Conservation (phyloP, 2,797 vertebrate genomes). For the Cryptoprocta ferox region DNA sequence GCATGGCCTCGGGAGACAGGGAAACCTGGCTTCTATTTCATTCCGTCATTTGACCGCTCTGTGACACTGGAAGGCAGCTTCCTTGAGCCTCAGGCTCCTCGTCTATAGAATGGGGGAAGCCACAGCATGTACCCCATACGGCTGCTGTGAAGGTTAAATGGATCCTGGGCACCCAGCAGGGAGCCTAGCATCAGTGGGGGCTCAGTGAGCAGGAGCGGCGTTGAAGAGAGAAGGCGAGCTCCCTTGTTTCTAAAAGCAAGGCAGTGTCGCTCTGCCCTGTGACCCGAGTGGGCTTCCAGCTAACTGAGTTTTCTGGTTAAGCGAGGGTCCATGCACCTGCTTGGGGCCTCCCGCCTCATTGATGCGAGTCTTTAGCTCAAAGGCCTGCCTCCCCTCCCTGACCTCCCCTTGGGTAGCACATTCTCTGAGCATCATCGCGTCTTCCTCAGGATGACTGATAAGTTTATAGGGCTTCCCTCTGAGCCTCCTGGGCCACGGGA, state of each 20-base stretch:
- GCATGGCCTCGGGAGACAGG: neutral
- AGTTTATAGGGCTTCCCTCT: neutral
- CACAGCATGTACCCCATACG: rapidly evolving
- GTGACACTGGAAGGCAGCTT: neutral
- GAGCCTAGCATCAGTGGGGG: neutral
- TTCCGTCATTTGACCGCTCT: neutral
- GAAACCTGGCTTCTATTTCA: neutral
- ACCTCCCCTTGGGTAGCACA: rapidly evolving
- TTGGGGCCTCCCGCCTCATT: neutral
- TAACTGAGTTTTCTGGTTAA: neutral
- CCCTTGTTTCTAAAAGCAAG: neutral
- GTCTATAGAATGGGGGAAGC: neutral
- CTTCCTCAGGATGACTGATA: neutral
- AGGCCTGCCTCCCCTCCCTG: neutral
- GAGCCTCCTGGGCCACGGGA: too few relatives aligned
- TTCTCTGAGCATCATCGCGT: neutral
- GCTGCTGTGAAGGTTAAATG: neutral
- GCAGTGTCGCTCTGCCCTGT: neutral
- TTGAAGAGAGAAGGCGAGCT: neutral
- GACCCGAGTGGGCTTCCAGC: neutral
- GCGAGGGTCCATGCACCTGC: too few relatives aligned
- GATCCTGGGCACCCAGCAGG: neutral
- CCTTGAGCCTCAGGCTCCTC: neutral
- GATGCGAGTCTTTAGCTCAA: neutral
- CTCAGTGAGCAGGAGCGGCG: neutral